Evolutionary conservation across 92 coral and sea anemone genomes (phyloP), one percentile per base, ranked within the genome.

Genomic region (Meandrina meandrites): DNA sequence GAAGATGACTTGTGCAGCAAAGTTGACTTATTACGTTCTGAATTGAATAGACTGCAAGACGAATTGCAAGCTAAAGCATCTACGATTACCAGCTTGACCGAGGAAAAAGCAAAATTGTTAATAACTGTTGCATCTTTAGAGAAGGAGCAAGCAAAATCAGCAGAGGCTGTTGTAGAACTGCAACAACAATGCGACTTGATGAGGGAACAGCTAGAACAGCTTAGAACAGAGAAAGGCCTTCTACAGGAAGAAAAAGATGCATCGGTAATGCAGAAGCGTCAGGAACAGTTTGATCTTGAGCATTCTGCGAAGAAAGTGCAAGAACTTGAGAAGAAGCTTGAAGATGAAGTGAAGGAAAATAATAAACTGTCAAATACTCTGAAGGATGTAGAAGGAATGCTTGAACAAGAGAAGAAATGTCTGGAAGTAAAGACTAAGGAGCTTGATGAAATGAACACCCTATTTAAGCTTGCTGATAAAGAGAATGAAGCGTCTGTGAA

Each of bases 161-260:
- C 74, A 9, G 86, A 82, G 21, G 77, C 84, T 47, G 90, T 92
- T 15, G 58, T 85, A 5, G 98, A 92, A 42, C 84, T 92, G 19
- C 90, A 93, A 69, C 93, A 94, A 56, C 91, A 93, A 72, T 88
- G 93, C 56, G 85, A 75, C 66, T 62, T 89, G 81, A 67, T 93
- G 79, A 91, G 88, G 81, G 94, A 94, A 48, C 88, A 89, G 80
- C 48, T 94, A 53, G 57, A 87, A 9, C 89, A 85, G 37, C 75
- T 94, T 48, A 82, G 81, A 82, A 53, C 36, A 15, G 96, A 94
- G 72, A 86, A 91, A 32, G 82, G 78, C 45, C 82, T 37, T 13
- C 89, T 91, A 14, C 91, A 89, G 32, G 56, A 93, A 28, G 96
- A 93, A 64, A 87, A 89, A 34, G 98, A 91, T 58, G 92, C 80